These are phyloP conservation scores for Aphelenchoides fujianensis DNA, from an alignment of 1,140 invertebrate species.

Conservation along the genomic window DNA sequence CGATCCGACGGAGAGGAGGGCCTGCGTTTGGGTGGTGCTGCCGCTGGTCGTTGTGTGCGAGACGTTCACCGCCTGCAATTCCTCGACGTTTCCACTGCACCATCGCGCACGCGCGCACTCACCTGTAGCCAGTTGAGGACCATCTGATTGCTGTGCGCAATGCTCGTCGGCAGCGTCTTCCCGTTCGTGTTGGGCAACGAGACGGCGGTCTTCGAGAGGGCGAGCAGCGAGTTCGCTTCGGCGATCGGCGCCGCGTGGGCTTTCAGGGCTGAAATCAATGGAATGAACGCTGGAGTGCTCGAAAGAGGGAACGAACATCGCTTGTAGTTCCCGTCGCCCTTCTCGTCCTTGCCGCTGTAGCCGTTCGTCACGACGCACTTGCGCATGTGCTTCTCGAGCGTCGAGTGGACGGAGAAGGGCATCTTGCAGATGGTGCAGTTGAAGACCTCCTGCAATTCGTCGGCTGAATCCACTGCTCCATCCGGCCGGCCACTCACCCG, in stretches of 20 bases:
- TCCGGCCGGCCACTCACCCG: constrained; percentile 67
- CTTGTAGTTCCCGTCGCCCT: constrained; percentile 16
- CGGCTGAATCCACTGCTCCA: neutral
- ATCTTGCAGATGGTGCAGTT: constrained; percentile 97
- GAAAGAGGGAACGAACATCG: constrained; percentile 29
- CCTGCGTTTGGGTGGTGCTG: constrained; percentile 10
- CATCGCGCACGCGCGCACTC: neutral
- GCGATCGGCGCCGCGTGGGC: constrained; percentile 38
- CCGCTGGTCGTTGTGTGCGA: constrained; percentile 23
- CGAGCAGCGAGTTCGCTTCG: constrained; percentile 51
- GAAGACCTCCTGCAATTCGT: constrained; percentile 75
- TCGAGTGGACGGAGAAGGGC: constrained; percentile 98
- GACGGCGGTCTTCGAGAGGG: constrained; percentile 46
- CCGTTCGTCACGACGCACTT: constrained; percentile 87
- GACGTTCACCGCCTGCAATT: constrained; percentile 56
- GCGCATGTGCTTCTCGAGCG: constrained; percentile 98
- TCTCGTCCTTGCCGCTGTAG: constrained; percentile 35
- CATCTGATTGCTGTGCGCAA: constrained; percentile 55
- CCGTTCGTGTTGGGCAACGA: constrained; percentile 21
- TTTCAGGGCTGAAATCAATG: constrained; percentile 23
- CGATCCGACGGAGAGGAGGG: neutral
- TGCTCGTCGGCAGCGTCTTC: constrained; percentile 38
- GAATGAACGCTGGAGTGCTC: neutral
- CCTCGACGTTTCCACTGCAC: neutral
- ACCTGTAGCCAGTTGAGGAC: constrained; percentile 62